Evolutionary conservation across 2,888 invertebrate species (phyloP), one percentile per base, ranked within the genome.

Genomic region (Myopa tessellatipennis): DNA sequence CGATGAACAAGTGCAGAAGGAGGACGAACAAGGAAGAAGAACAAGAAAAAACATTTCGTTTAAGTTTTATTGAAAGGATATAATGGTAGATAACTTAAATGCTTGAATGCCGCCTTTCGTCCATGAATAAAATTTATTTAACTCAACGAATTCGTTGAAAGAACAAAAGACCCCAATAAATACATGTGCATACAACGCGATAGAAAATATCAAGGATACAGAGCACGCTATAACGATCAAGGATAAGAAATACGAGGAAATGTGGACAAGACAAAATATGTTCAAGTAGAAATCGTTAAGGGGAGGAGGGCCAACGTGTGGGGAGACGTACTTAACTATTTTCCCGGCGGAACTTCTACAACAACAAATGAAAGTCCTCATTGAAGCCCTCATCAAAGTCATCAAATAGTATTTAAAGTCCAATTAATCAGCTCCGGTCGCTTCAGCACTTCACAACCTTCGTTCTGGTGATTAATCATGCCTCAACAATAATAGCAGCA

Each of bases 21-120:
- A 12, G 60, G 18, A 4, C 26, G 26, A 16, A 8, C 14, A 60
- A 61, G 38, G 50, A 72, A 52, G 26, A 16, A 70, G 55, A 61
- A 72, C 40, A 65, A 68, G 16, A 16, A 65, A 78, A 76, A 67
- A 67, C 34, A 77, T 76, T 82, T 85, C 84, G 85, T 82, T 18
- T 60, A 45, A n/a, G 60, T 63, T 70, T 76, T 61, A 70, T 50
- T 63, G 70, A 18, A 73, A 52, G 69, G 70, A 77, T 77, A 73
- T 74, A 45, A 40, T 26, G 61, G 55, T 6, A 70, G 58, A 58
- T 61, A 61, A 26, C 52, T 52, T 73, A 68, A 68, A 75, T 76
- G 52, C 77, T 73, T 76, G 68, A 77, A 73, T 45, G 26, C 45
- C 45, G 45, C 45, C 45, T 45, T 45, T 45, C 45, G 45, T 77